Conservation (phyloP, 2,797 vertebrate species). For the Sciurus vulgaris region DNA sequence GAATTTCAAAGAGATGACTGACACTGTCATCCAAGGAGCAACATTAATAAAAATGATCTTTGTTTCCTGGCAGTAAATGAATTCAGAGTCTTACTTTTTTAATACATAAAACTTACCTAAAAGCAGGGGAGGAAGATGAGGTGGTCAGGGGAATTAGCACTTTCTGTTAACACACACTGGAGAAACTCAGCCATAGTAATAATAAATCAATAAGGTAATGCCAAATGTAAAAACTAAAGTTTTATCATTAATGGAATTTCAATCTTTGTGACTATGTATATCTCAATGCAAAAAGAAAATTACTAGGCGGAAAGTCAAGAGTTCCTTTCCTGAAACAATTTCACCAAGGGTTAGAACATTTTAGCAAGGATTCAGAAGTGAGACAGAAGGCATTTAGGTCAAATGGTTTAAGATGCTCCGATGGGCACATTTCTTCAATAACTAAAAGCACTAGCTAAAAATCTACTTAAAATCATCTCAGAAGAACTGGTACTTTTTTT, state of each 20-base stretch:
- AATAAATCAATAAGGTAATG: neutral
- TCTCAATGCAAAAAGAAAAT: neutral
- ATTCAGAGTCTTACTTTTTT: conserved; percentile 39
- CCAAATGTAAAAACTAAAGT: neutral
- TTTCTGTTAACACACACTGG: neutral
- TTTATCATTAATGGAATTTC: neutral
- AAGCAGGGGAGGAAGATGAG: neutral
- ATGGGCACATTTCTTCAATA: conserved; percentile 72
- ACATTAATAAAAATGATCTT: conserved; percentile 78
- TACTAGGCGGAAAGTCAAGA: conserved; percentile 11
- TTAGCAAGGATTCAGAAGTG: conserved; percentile 64
- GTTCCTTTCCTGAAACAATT: neutral
- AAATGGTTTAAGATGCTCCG: conserved; percentile 66
- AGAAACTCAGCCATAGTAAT: neutral
- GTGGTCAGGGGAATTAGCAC: neutral
- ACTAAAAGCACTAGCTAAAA: conserved; percentile 66
- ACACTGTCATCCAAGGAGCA: conserved; percentile 73
- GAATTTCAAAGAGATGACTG: conserved; percentile 77
- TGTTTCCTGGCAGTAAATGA: conserved; percentile 61
- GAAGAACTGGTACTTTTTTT: conserved; percentile 74
- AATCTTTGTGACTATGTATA: neutral
- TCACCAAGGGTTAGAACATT: conserved; percentile 32
- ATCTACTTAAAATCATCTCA: conserved; percentile 79
- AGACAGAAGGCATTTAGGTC: conserved; percentile 57
- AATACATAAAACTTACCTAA: conserved; percentile 63